A percentile compares a stretch with the other conserved stretches of the same genome.
Evolutionary conservation across 2,888 invertebrate species (phyloP).

Genomic region (Acheta domesticus): DNA sequence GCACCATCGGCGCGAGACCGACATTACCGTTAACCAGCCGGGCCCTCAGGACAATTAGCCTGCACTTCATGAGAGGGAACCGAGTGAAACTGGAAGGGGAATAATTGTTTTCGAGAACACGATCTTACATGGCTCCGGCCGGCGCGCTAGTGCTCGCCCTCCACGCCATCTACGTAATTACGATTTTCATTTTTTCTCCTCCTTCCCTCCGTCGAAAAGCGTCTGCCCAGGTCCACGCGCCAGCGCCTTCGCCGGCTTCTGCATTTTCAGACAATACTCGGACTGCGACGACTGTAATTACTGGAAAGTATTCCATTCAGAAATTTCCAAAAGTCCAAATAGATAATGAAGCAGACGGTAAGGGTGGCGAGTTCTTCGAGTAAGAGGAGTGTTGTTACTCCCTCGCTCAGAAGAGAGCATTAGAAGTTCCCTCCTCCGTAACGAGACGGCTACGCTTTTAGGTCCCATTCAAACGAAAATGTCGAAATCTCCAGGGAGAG

Average conservation of each 20-base stretch:
- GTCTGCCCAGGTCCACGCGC: background rate
- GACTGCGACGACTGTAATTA: background rate
- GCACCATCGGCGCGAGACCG: background rate
- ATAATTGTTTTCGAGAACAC: constrained; percentile 18
- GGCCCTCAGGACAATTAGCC: constrained; percentile 18
- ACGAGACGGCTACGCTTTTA: background rate
- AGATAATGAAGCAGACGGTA: background rate
- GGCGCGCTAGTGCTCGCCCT: background rate
- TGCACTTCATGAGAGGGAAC: background rate
- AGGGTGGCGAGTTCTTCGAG: background rate
- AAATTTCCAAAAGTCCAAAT: constrained; percentile 18
- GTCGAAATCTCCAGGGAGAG: background rate
- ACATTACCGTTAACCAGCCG: constrained; percentile 9
- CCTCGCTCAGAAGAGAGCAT: background rate
- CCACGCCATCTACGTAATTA: constrained; percentile 18
- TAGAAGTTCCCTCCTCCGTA: constrained; percentile 9
- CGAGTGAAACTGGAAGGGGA: background rate
- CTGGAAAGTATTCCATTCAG: constrained; percentile 10
- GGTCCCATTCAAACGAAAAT: background rate
- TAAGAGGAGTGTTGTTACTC: background rate
- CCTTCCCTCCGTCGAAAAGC: background rate
- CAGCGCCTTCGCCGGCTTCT: background rate
- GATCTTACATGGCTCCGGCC: background rate
- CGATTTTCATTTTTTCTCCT: constrained; percentile 18
- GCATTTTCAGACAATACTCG: constrained; percentile 18